These are phyloP conservation scores for Stratiomys singularior DNA, from an alignment of 2,888 invertebrate genomes.

Conservation along the genomic window DNA sequence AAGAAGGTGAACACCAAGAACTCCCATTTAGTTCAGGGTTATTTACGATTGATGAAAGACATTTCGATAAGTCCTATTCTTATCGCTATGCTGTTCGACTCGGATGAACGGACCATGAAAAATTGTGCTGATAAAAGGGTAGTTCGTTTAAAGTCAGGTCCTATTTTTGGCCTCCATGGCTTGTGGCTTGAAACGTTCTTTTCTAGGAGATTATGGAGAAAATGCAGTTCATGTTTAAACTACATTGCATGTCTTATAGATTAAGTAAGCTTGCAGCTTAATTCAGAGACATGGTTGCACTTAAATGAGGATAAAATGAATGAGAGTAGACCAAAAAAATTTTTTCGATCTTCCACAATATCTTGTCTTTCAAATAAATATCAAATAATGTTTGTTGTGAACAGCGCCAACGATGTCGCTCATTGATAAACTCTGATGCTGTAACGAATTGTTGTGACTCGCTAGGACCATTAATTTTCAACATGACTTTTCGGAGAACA, in stretches of 20 bases:
- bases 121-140: background rate
- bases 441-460: slow-evolving; percentile 26
- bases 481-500: slow-evolving; percentile 19
- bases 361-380: too few relatives aligned
- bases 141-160: too few relatives aligned
- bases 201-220: too few relatives aligned
- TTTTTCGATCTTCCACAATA: too few relatives aligned
- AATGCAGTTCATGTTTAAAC: too few relatives aligned
- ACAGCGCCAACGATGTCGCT: slow-evolving; percentile 3
- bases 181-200: too few relatives aligned
- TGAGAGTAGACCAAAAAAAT: too few relatives aligned
- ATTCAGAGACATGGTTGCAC: too few relatives aligned
- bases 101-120: background rate
- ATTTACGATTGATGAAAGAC: slow-evolving; percentile 1
- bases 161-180: too few relatives aligned
- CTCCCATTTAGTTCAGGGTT: background rate
- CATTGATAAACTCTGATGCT: slow-evolving; percentile 11
- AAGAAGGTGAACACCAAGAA: background rate
- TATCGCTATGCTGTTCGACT: background rate
- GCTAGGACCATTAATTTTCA: slow-evolving; percentile 29
- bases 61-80: background rate
- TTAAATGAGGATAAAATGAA: too few relatives aligned
- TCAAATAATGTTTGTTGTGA: background rate
- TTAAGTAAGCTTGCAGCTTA: too few relatives aligned
- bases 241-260: too few relatives aligned